Evolutionary conservation across 2,797 vertebrate genomes (phyloP), one percentile per base, ranked within the genome.

Genomic region (Acrossocheilus wenchowensis): DNA sequence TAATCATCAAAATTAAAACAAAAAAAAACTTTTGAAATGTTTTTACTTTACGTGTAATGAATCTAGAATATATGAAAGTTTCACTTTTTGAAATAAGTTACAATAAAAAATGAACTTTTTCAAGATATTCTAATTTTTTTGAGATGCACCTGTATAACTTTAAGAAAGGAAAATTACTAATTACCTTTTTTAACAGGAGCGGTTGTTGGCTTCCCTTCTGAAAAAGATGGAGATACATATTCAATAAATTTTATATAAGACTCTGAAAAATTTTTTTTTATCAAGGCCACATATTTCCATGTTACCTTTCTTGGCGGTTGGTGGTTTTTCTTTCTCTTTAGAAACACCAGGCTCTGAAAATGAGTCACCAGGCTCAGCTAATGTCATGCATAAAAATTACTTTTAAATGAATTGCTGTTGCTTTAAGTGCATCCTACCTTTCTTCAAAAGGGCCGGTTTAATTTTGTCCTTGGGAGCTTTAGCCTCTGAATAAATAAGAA

Each of bases 201-300:
- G 8, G 66, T 26, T 86, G 88, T 85, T 50, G 3, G 41, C 10
- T 88, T 81, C 5, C 77, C 83, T 57, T 85, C 82, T 66, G 54
- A 50, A 86, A 60, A 62, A 75, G 10, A 36, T 36, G 30, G 17
- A 36, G 19, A 10, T 54, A 36, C 12, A 78, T 23, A 77, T 39
- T 54, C 21, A 39, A 54, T 54, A 14, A 54, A 54, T 23, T 14
- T 57, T 57, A 36, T 78, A 36, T 34, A 10, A 23, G 19, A n/a
- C 21, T 14, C 26, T 26, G 26, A 14, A 45, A 14, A 39, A 77
- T n/a, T n/a, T n/a, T n/a, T n/a, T n/a, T 12, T 0, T 0, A 74
- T 23, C 17, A 54, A 66, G 45, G 64, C 7, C 64, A 68, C 2
- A 19, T 54, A 54, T 73, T 30, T 60, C 1, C 4, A 34, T 34